These are phyloP conservation scores for Ctena decussata DNA, from an alignment of 2,888 invertebrate genomes.

Conservation along the genomic window DNA sequence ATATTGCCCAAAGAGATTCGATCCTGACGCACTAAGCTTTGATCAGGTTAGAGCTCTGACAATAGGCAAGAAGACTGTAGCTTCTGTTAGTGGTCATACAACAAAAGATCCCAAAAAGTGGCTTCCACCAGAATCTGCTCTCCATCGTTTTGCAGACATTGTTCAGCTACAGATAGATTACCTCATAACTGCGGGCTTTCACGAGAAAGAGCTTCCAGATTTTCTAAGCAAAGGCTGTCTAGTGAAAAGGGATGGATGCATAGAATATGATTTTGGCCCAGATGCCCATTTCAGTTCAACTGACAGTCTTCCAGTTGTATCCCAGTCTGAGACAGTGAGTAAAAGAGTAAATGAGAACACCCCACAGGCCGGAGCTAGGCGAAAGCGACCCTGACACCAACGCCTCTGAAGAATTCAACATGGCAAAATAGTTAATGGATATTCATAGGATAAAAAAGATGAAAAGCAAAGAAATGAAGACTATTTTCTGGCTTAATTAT, in stretches of 20 bases:
- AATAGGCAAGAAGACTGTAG: constrained; percentile 4
- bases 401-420: neutral
- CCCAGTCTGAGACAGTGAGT: no score
- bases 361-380: neutral
- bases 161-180: constrained; percentile 26
- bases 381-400: neutral
- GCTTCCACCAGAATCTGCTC: constrained; percentile 16
- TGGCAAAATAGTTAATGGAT: no score
- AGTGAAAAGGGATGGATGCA: neutral
- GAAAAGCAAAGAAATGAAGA: no score
- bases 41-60: constrained; percentile 9
- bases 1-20: constrained; percentile 1
- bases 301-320: neutral
- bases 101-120: constrained; percentile 15
- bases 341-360: neutral
- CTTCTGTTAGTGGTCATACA: neutral
- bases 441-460: no score
- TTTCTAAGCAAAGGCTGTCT: neutral
- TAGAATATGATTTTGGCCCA: neutral
- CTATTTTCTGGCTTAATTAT: no score
- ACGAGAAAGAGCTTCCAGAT: neutral
- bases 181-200: neutral
- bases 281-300: neutral
- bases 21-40: neutral
- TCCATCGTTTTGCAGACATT: neutral